These are phyloP conservation scores for Hydroisotoma schaefferi DNA, from an alignment of 2,888 invertebrate genomes.

Conservation along the genomic window DNA sequence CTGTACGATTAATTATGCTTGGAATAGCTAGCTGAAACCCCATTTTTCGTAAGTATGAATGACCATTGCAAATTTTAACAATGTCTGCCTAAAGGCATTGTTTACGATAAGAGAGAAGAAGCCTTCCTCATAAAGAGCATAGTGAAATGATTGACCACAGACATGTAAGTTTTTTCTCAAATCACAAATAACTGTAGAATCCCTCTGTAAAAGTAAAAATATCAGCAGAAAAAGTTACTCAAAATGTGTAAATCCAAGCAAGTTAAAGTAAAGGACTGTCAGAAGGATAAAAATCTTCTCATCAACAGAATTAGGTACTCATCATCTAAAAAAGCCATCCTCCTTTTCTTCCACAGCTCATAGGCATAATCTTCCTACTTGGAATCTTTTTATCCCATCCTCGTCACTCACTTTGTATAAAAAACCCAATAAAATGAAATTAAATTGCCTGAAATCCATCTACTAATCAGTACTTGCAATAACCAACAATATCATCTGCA, in stretches of 20 bases:
- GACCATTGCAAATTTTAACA: too few relatives aligned
- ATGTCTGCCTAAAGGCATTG: not conserved
- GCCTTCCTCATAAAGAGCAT: not conserved
- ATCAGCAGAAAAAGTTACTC: not conserved
- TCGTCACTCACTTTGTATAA: too few relatives aligned
- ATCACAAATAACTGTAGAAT: not conserved
- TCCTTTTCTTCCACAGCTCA: conserved; percentile 12
- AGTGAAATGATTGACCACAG: not conserved
- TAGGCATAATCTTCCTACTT: not conserved
- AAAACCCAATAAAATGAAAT: too few relatives aligned
- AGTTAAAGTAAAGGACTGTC: not conserved
- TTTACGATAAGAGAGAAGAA: not conserved
- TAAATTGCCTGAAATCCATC: conserved; percentile 5
- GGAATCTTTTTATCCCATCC: too few relatives aligned
- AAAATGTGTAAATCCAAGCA: not conserved
- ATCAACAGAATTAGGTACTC: conserved; percentile 29
- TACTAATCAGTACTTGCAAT: not conserved
- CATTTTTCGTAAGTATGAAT: not conserved
- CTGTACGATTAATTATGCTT: not conserved
- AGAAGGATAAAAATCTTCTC: not conserved
- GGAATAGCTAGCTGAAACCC: not conserved
- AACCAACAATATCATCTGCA: conserved; percentile 1
- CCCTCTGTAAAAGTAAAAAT: not conserved
- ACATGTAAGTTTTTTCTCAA: not conserved
- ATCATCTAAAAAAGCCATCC: conserved; percentile 32